These are phyloP conservation scores for Leuctra nigra DNA, from an alignment of 2,888 invertebrate genomes.

Conservation along the genomic window DNA sequence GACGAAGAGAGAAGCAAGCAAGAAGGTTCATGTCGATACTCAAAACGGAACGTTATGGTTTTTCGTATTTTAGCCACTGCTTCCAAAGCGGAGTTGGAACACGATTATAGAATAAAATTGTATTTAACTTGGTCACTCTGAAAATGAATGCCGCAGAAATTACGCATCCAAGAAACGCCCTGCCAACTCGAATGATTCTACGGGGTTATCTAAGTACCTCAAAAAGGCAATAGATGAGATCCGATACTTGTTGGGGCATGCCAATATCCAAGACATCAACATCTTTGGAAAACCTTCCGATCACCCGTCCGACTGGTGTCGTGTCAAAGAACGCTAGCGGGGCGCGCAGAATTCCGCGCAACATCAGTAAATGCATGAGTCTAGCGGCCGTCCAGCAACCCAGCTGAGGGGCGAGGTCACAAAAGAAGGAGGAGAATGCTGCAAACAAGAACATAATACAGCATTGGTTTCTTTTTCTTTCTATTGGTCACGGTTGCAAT, in stretches of 20 bases:
- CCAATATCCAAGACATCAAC: conserved; percentile 63
- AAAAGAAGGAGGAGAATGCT: conserved; percentile 60
- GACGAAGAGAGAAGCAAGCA: no score
- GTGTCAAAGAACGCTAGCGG: conserved; percentile 47
- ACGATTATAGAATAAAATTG: conserved; percentile 1
- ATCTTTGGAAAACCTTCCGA: conserved; percentile 61
- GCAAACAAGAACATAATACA: conserved; percentile 39
- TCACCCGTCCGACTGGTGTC: conserved; percentile 45
- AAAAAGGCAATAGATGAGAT: conserved; percentile 62
- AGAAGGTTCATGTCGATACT: no score
- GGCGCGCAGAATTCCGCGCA: conserved; percentile 42
- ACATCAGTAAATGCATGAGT: conserved; percentile 42
- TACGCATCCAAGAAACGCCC: no score
- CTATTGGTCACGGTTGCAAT: no score
- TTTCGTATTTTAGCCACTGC: conserved; percentile 7
- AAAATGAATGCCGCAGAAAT: no score
- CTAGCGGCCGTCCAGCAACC: conserved; percentile 61
- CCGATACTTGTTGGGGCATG: conserved; percentile 58
- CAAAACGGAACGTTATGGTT: no score
- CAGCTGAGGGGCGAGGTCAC: conserved; percentile 61
- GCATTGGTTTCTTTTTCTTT: no score
- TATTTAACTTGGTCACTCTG: no score
- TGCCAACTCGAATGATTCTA: no score
- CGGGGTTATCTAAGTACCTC: no score
- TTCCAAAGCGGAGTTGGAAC: not conserved